Evolutionary conservation across 2,888 invertebrate species (phyloP), one percentile per base, ranked within the genome.

Genomic region (Amphipyra tragopoginis): DNA sequence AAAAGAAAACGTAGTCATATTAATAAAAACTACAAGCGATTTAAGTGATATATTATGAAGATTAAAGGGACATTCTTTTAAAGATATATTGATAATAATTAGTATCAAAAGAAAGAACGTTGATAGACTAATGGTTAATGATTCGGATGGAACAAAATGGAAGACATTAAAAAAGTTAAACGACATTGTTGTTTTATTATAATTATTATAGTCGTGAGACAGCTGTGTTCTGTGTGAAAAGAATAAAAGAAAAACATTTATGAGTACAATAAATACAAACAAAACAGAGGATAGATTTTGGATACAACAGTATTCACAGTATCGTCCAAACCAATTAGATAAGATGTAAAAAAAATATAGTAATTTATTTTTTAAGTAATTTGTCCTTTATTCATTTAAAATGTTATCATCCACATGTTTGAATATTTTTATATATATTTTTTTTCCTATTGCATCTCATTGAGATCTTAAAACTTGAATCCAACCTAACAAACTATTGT

Each of bases 71-170:
- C 51, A 72, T 71, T 71, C 57, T 67, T 67, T 13, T 15, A 42
- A 67, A 62, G 57, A 71, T 67, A 63, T 54, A 71, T 67, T 47
- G 45, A 21, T 29, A 58, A 73, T 63, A 61, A 76, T 76, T 70
- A 75, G 74, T 62, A 66, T 66, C 61, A 75, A 76, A 77, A 70
- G 73, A 73, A 53, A 49, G 45, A 5, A 60, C 49, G 75, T 21
- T 61, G 77, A 76, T 49, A 70, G 56, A 75, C 66, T 56, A 70
- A 76, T 70, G 63, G 47, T 45, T 36, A 59, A 67, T 75, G 72
- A 56, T 60, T 39, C 57, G 59, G 53, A 54, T 60, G 29, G 44
- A 70, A 70, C 71, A 70, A 73, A 73, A 73, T 63, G 43, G 73
- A 38, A 2, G 51, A 63, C 54, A 67, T 67, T 67, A 66, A 72